phyloP scores from a whole-genome alignment of 1,140 invertebrate species.

The Zophobas morio region DNA sequence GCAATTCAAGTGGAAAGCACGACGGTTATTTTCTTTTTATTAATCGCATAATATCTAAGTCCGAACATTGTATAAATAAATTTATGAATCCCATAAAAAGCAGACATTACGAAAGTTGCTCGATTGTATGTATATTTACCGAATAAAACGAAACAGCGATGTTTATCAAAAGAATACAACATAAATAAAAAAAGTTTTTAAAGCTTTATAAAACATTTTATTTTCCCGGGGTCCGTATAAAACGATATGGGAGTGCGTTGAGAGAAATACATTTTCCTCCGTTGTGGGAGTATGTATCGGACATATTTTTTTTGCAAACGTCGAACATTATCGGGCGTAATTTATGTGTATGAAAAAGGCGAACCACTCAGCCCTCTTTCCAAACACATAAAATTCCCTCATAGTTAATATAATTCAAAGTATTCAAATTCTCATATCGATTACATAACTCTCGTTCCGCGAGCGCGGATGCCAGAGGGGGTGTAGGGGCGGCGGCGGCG shows the following conservation, averaged over 20 bases:
- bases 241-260: constrained; percentile 24
- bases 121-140: constrained; percentile 49
- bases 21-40: constrained; percentile 35
- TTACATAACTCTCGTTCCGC: constrained; percentile 51
- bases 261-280: neutral
- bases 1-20: constrained; percentile 31
- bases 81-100: constrained; percentile 44
- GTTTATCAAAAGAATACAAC: constrained; percentile 51
- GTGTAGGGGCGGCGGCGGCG: neutral
- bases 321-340: constrained; percentile 16
- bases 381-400: constrained; percentile 41
- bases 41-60: constrained; percentile 37
- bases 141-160: constrained; percentile 45
- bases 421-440: constrained; percentile 57
- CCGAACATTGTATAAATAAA: constrained; percentile 44
- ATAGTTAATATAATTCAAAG: constrained; percentile 53
- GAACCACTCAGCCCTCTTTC: neutral
- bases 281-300: neutral
- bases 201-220: constrained; percentile 51
- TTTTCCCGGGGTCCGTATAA: constrained; percentile 32
- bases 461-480: constrained; percentile 6
- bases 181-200: constrained; percentile 49
- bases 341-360: neutral
- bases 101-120: constrained; percentile 37
- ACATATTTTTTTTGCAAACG: constrained; percentile 11